phyloP scores from a whole-genome alignment of 2,113 vertebrate genomes.

The Murina feae region DNA sequence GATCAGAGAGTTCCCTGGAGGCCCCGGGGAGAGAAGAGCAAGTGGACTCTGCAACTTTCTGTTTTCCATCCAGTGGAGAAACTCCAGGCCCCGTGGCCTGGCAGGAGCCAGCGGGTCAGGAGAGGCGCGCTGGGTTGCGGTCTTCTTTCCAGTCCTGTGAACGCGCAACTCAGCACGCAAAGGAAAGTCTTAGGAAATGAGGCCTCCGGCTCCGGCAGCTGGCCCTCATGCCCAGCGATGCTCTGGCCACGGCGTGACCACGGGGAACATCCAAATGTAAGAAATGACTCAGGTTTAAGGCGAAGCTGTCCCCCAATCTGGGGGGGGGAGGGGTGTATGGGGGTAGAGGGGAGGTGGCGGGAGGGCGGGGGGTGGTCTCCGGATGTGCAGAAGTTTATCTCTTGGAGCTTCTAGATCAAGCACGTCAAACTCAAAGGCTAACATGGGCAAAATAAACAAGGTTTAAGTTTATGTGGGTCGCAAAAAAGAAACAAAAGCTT shows the following conservation, averaged over 20 bases:
- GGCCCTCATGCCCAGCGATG: background rate
- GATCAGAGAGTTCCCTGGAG: background rate
- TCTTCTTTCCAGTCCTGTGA: conserved; percentile 50
- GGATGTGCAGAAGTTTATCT: background rate
- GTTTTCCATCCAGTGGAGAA: conserved; percentile 37
- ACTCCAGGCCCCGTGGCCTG: conserved; percentile 50
- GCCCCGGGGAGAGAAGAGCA: conserved; percentile 66
- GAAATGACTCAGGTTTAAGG: background rate
- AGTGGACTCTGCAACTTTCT: background rate
- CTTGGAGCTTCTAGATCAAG: background rate
- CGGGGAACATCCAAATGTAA: background rate
- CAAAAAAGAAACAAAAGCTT: no score
- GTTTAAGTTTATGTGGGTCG: no score
- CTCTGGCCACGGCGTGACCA: background rate
- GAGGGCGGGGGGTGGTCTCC: background rate
- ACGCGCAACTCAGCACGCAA: conserved; percentile 60
- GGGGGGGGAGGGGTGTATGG: no score
- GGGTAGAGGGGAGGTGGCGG: fast-evolving
- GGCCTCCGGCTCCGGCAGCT: background rate
- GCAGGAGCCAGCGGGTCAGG: conserved; percentile 37
- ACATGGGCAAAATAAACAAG: no score
- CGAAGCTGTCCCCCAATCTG: background rate
- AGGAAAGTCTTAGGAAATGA: conserved; percentile 55
- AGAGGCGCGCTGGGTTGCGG: conserved; percentile 46
- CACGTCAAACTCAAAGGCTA: no score